Conservation (phyloP, 2,888 invertebrate species). For the Nomada ruficornis region DNA sequence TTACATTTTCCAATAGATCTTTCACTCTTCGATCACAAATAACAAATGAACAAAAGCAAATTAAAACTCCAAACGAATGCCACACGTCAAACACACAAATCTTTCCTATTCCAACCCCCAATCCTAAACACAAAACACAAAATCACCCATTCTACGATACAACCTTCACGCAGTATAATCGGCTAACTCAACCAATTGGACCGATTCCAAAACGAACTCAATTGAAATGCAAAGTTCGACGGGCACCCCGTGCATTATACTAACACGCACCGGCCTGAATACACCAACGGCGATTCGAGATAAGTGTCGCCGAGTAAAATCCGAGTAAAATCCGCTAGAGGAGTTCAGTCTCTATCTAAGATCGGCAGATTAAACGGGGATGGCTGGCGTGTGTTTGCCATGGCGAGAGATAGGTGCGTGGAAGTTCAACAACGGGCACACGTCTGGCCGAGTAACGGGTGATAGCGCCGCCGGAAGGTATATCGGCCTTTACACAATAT, state of each 20-base stretch:
- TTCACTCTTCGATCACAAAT: too few species aligned
- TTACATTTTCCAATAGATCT: too few species aligned
- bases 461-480: slow-evolving; percentile 49
- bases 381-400: slow-evolving; percentile 65
- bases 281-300: slow-evolving; percentile 14
- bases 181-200: too few species aligned
- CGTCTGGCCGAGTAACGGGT: slow-evolving; percentile 38
- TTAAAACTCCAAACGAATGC: too few species aligned
- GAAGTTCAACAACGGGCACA: slow-evolving; percentile 68
- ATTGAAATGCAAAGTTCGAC: neutral
- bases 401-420: slow-evolving; percentile 53
- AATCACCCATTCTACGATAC: too few species aligned
- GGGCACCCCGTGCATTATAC: too few species aligned
- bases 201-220: neutral
- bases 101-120: too few species aligned
- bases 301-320: slow-evolving; percentile 39
- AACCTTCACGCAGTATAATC: too few species aligned
- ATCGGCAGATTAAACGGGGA: slow-evolving; percentile 74
- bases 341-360: slow-evolving; percentile 70
- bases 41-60: too few species aligned
- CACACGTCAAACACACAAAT: too few species aligned
- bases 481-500: slow-evolving; percentile 71
- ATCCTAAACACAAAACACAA: too few species aligned
- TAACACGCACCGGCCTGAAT: neutral
- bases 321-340: slow-evolving; percentile 38